These are phyloP conservation scores for Acipenser ruthenus DNA, from an alignment of 2,797 vertebrate species.

Conservation along the genomic window DNA sequence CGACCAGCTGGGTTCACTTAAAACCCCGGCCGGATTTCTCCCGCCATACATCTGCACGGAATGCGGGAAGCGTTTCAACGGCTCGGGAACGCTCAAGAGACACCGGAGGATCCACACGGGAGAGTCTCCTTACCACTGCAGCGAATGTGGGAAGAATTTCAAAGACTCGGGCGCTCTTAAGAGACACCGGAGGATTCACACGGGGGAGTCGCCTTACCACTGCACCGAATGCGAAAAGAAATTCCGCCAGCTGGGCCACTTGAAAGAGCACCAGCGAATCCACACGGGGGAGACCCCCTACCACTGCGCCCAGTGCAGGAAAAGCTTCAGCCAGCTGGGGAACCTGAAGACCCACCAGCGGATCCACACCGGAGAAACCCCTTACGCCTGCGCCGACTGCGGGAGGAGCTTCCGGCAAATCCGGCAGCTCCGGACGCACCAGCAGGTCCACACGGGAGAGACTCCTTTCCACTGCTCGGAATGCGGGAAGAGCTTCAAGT, in stretches of 20 bases:
- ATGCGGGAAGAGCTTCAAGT: conserved; percentile 4
- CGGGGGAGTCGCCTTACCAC: conserved; percentile 21
- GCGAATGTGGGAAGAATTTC: conserved; percentile 24
- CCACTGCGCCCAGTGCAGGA: conserved; percentile 18
- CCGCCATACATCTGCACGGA: neutral
- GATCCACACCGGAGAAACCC: conserved; percentile 16
- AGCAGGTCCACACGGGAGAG: conserved; percentile 12
- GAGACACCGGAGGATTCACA: conserved; percentile 23
- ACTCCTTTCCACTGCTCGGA: conserved; percentile 2
- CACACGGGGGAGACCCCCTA: conserved; percentile 26
- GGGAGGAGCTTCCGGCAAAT: conserved; percentile 17
- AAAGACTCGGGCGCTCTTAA: conserved; percentile 19
- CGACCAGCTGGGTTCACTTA: neutral
- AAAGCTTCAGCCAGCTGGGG: conserved; percentile 20
- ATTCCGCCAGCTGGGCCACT: conserved; percentile 20
- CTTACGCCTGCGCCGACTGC: conserved; percentile 19
- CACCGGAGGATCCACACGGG: neutral
- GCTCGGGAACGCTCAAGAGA: neutral
- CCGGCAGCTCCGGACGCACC: conserved; percentile 16
- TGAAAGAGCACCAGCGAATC: conserved; percentile 23
- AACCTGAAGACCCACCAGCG: conserved; percentile 24
- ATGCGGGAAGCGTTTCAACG: neutral
- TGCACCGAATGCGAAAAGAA: conserved; percentile 25
- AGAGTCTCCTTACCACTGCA: conserved; percentile 11
- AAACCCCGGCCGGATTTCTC: neutral